Percentiles rank a stretch among this genome's conserved stretches.
These are phyloP conservation scores for Synergus japonicus DNA, from an alignment of 2,888 invertebrate genomes.

Conservation along the genomic window DNA sequence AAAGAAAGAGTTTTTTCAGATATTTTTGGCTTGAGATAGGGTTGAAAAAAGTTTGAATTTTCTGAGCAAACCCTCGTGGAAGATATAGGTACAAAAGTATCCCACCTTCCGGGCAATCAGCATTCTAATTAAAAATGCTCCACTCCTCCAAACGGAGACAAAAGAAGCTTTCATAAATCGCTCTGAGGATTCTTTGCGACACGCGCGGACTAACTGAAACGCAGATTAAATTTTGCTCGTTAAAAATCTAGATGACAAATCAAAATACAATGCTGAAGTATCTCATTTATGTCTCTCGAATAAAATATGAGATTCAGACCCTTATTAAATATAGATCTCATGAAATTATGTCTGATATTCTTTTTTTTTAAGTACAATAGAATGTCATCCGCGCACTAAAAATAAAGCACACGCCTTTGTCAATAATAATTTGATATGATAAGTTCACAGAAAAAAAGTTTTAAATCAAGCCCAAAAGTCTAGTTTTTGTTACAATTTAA, in stretches of 20 bases:
- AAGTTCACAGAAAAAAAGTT: too few relatives aligned
- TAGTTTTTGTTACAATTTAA: too few relatives aligned
- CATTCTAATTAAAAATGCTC: constrained; percentile 39
- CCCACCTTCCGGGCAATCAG: constrained; percentile 21
- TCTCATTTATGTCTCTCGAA: neutral
- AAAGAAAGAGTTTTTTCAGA: neutral
- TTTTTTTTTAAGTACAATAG: too few relatives aligned
- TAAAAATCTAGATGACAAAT: constrained; percentile 3
- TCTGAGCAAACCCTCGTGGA: neutral
- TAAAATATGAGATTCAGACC: neutral
- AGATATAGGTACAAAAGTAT: neutral
- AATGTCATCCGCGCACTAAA: too few relatives aligned
- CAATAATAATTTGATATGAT: too few relatives aligned
- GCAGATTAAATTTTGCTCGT: constrained; percentile 9
- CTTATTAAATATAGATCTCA: neutral
- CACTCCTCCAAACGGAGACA: neutral
- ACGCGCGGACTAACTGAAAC: neutral
- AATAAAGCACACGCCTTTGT: too few relatives aligned
- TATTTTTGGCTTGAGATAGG: neutral
- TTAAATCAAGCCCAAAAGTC: too few relatives aligned
- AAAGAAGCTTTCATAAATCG: constrained; percentile 33
- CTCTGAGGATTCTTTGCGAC: constrained; percentile 6
- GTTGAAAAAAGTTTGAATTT: neutral
- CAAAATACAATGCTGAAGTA: neutral
- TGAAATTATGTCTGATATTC: too few relatives aligned